These are phyloP conservation scores for Tringa solitaria DNA, from an alignment of 2,113 vertebrate genomes.

Conservation along the genomic window DNA sequence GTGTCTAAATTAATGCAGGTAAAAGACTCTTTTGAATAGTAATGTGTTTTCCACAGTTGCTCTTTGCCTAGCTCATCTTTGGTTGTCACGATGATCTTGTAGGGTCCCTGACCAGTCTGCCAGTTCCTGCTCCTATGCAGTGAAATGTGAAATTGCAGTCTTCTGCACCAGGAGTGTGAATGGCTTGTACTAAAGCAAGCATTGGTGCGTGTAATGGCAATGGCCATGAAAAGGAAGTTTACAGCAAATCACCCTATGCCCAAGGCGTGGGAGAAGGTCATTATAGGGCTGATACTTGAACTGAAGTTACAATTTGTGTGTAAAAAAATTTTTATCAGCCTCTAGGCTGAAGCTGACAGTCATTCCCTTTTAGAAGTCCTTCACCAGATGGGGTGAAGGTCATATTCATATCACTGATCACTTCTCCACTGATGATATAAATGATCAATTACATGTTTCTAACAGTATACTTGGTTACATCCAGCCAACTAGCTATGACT, in stretches of 20 bases:
- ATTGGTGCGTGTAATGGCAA: neutral
- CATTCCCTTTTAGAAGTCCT: neutral
- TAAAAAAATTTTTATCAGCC: neutral
- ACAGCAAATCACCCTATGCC: neutral
- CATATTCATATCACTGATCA: neutral
- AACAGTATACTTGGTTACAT: neutral
- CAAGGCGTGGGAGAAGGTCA: neutral
- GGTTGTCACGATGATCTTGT: neutral
- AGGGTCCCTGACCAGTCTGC: neutral
- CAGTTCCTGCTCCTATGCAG: neutral
- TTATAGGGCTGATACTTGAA: neutral
- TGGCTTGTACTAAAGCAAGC: neutral
- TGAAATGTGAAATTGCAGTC: constrained; percentile 35
- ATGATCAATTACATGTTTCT: neutral
- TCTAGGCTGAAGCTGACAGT: neutral
- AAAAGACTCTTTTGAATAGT: neutral
- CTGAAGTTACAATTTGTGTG: neutral
- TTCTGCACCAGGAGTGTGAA: neutral
- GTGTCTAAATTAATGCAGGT: neutral
- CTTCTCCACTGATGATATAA: neutral
- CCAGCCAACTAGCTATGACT: neutral
- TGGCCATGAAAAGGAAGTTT: neutral
- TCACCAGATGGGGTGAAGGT: neutral
- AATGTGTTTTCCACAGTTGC: neutral
- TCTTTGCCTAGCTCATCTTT: neutral